A percentile compares a stretch with the other conserved stretches of the same genome.
Conservation (phyloP, 2,113 vertebrate genomes). For the Dipodomys merriami region DNA sequence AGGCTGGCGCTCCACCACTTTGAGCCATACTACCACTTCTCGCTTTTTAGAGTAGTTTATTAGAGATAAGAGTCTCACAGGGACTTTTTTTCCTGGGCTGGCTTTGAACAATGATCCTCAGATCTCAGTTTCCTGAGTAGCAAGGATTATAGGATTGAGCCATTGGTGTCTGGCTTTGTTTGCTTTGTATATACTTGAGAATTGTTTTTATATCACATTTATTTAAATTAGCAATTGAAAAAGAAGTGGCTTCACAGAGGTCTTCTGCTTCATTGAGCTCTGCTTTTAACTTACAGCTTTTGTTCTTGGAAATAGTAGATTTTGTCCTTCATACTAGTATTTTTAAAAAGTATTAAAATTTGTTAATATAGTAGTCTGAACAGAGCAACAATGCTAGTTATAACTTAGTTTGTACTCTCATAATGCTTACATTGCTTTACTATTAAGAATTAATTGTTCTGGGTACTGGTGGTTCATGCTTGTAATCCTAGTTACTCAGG, state of each 20-base stretch:
- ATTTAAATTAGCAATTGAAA: conserved; percentile 46
- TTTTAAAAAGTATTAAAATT: conserved; percentile 28
- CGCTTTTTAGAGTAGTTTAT: too few species aligned
- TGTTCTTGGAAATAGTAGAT: neutral
- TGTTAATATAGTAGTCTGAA: conserved; percentile 15
- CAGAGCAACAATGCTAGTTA: neutral
- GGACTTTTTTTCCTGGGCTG: too few species aligned
- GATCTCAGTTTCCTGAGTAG: too few species aligned
- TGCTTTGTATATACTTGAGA: neutral
- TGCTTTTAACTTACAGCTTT: conserved; percentile 40
- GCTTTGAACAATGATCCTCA: too few species aligned
- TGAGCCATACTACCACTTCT: too few species aligned
- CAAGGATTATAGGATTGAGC: too few species aligned
- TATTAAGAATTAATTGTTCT: conserved; percentile 77
- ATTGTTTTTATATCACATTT: neutral
- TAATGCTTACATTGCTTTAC: neutral
- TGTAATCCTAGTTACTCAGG: too few species aligned
- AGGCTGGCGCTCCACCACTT: too few species aligned
- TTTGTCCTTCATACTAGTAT: conserved; percentile 4
- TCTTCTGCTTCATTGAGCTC: conserved; percentile 6
- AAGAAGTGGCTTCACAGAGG: conserved; percentile 25
- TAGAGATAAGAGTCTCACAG: too few species aligned
- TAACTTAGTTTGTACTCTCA: neutral
- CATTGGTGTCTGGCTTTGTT: neutral
- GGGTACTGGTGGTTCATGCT: too few species aligned